Evolutionary conservation across 2,888 invertebrate genomes (phyloP).

Genomic region (Chirona hameri): DNA sequence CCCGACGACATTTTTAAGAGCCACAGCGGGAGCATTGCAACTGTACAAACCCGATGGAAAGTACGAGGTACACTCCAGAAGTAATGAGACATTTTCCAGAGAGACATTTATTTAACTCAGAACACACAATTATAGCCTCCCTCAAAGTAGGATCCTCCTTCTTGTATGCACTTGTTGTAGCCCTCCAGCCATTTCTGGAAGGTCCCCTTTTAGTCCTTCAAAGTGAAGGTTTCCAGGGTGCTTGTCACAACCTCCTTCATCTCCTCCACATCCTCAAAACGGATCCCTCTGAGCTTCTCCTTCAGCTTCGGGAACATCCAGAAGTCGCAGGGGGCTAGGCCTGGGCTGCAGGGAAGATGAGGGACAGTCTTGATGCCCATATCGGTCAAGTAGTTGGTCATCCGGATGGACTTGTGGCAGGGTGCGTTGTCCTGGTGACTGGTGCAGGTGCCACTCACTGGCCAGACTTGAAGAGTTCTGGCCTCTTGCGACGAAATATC

Average conservation of each 20-base stretch:
- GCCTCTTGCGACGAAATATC: not conserved
- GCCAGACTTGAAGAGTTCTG: not conserved
- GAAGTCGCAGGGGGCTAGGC: not conserved
- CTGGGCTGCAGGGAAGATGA: too few relatives aligned
- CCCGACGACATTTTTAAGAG: too few relatives aligned
- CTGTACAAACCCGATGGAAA: too few relatives aligned
- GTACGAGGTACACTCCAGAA: not conserved
- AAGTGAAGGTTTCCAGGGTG: slow-evolving; percentile 31
- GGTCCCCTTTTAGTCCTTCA: slow-evolving; percentile 11
- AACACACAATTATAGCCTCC: not conserved
- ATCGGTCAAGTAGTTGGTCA: slow-evolving; percentile 26
- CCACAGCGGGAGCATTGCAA: too few relatives aligned
- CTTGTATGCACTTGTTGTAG: slow-evolving; percentile 27
- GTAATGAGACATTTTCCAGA: not conserved
- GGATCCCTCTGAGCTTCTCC: slow-evolving; percentile 23
- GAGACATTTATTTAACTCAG: not conserved
- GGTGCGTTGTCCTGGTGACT: slow-evolving; percentile 28
- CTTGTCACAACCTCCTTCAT: slow-evolving; percentile 31
- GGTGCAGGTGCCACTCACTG: slow-evolving; percentile 30
- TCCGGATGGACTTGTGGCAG: not conserved
- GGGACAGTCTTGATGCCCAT: too few relatives aligned
- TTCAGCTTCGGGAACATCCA: slow-evolving; percentile 8
- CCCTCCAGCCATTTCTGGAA: slow-evolving; percentile 8
- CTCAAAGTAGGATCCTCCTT: slow-evolving; percentile 1
- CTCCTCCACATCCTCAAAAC: slow-evolving; percentile 29